Conservation (phyloP, 2,888 invertebrate genomes). For the Zootermopsis nevadensis region DNA sequence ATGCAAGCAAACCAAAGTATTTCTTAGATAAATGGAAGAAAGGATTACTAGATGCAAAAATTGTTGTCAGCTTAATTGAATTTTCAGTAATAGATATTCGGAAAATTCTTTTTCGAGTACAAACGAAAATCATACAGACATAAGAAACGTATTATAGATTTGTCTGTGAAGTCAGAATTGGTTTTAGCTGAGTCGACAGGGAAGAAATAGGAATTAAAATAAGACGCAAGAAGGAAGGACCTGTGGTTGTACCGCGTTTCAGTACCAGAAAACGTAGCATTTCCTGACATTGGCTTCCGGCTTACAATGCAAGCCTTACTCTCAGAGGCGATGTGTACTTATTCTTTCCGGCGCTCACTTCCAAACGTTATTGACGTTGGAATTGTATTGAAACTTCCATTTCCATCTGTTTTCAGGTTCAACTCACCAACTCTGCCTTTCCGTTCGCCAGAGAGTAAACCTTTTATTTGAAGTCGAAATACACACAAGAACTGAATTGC, state of each 20-base stretch:
- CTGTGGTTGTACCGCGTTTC: neutral
- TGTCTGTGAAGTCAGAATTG: no score
- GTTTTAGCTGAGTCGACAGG: no score
- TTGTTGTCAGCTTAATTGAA: no score
- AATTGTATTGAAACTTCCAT: neutral
- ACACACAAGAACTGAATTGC: neutral
- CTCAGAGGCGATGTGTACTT: neutral
- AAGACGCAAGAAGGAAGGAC: no score
- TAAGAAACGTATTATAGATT: no score
- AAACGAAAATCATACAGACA: no score
- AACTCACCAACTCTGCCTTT: neutral
- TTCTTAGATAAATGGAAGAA: no score
- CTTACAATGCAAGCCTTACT: neutral
- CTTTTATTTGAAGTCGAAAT: neutral
- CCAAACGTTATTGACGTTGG: neutral
- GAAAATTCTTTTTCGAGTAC: no score
- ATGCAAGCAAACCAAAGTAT: no score
- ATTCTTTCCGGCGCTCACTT: neutral
- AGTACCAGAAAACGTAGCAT: neutral
- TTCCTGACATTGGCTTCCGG: neutral
- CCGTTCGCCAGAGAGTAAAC: neutral
- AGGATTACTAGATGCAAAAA: no score
- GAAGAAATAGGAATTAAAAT: no score
- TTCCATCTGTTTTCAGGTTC: neutral
- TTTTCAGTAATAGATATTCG: no score